These are phyloP conservation scores for Siniperca undulata DNA, from an alignment of 2,797 vertebrate species.

Conservation along the genomic window DNA sequence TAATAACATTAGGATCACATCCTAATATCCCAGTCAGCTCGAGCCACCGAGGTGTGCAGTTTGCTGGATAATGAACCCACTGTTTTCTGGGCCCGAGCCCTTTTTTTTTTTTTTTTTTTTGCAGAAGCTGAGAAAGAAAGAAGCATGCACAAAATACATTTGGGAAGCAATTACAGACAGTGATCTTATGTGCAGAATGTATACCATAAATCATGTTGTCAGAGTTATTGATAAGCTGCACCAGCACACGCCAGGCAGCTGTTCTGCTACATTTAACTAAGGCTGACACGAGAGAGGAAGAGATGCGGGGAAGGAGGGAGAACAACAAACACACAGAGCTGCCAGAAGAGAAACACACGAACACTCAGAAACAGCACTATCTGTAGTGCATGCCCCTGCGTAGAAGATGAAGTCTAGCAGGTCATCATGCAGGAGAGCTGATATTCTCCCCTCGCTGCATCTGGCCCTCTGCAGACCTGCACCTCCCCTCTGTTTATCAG, in stretches of 20 bases:
- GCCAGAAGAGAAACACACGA: not conserved
- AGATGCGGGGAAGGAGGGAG: constrained; percentile 4
- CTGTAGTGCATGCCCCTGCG: constrained; percentile 24
- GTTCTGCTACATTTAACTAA: constrained; percentile 81
- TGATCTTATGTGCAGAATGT: constrained; percentile 72
- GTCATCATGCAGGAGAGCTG: constrained; percentile 65
- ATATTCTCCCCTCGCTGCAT: constrained; percentile 45
- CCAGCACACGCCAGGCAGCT: constrained; percentile 70
- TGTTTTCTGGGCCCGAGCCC: not conserved
- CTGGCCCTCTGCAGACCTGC: constrained; percentile 27
- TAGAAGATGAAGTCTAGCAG: constrained; percentile 53
- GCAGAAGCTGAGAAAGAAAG: constrained; percentile 13
- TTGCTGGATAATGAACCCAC: constrained; percentile 58
- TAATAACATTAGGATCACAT: constrained; percentile 47
- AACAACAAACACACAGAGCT: constrained; percentile 29
- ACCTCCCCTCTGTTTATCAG: constrained; percentile 67
- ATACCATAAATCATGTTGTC: constrained; percentile 78
- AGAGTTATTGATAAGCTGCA: constrained; percentile 81
- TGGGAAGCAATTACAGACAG: constrained; percentile 73
- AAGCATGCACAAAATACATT: constrained; percentile 59
- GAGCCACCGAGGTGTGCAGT: constrained; percentile 60
- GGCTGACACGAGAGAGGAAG: constrained; percentile 58
- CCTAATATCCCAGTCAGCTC: constrained; percentile 48
- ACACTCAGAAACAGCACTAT: constrained; percentile 27
- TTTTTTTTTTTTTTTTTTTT: not conserved